phyloP scores from a whole-genome alignment of 2,888 invertebrate genomes.

The Calliopum simillimum region DNA sequence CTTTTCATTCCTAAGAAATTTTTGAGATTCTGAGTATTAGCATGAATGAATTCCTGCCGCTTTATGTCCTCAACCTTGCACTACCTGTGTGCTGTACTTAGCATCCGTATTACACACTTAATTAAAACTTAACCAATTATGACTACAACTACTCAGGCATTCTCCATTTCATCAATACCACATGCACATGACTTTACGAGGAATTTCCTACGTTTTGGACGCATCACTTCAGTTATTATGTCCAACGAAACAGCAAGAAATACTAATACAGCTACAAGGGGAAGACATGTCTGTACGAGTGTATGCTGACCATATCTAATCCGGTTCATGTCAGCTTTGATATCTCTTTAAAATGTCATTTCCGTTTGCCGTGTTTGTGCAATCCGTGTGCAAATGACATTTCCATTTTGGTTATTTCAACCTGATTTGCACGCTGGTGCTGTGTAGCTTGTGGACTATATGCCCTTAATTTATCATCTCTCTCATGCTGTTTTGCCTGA shows the following conservation, averaged over 20 bases:
- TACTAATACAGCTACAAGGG: neutral
- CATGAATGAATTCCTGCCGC: too few species aligned
- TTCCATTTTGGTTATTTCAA: slow-evolving; percentile 27
- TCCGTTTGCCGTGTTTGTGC: neutral
- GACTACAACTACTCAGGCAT: neutral
- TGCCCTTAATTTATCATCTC: slow-evolving; percentile 58
- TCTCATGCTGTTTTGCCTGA: slow-evolving; percentile 47
- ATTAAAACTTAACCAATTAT: slow-evolving; percentile 1
- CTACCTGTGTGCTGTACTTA: too few species aligned
- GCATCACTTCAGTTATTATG: too few species aligned
- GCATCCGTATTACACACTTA: neutral
- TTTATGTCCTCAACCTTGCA: too few species aligned
- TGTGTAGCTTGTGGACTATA: slow-evolving; percentile 36
- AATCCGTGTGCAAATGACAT: slow-evolving; percentile 26
- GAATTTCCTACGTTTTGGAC: too few species aligned
- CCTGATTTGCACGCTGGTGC: slow-evolving; percentile 24
- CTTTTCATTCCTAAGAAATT: too few species aligned
- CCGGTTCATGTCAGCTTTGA: slow-evolving; percentile 5
- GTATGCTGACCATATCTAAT: slow-evolving; percentile 6
- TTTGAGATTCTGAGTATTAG: too few species aligned
- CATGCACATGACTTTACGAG: too few species aligned
- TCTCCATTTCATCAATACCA: neutral
- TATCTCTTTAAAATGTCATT: slow-evolving; percentile 27
- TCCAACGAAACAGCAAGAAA: too few species aligned
- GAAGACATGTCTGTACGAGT: too few species aligned